A percentile compares a stretch with the other conserved stretches of the same genome.
Evolutionary conservation across 1,140 invertebrate species (phyloP).

Genomic region (Scaptomyza hsui): DNA sequence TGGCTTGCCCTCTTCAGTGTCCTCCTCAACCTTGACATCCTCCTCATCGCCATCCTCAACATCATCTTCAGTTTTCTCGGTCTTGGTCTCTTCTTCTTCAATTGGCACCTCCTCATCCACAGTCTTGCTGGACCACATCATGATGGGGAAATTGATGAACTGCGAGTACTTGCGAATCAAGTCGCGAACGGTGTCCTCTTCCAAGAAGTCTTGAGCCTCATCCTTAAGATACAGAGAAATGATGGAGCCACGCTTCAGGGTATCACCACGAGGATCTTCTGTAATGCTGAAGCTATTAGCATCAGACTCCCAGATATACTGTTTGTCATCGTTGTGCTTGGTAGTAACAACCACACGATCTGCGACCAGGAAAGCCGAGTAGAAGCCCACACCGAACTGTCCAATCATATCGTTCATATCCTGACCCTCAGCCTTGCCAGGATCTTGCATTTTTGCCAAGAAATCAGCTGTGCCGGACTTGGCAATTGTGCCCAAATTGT

Average conservation of each 20-base stretch:
- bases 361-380: conserved; percentile 98
- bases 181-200: conserved; percentile 94
- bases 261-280: conserved; percentile 97
- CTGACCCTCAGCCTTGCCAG: conserved; percentile 74
- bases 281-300: conserved; percentile 93
- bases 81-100: conserved; percentile 84
- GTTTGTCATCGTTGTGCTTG: conserved; percentile 97
- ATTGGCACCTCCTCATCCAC: conserved; percentile 93
- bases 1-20: conserved; percentile 89
- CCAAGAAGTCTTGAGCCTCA: conserved; percentile 97
- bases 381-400: conserved; percentile 99
- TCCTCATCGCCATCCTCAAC: conserved; percentile 87
- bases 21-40: conserved; percentile 88
- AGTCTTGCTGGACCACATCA: conserved; percentile 97
- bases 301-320: conserved; percentile 99
- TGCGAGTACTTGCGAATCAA: conserved; percentile 99
- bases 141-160: conserved; percentile 99
- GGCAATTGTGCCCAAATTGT: conserved; percentile 99
- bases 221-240: conserved; percentile 96
- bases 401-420: conserved; percentile 95
- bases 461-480: conserved; percentile 99
- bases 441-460: conserved; percentile 95
- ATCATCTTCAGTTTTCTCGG: conserved; percentile 82
- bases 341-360: conserved; percentile 96
- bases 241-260: conserved; percentile 94